phyloP scores from a whole-genome alignment of 2,797 vertebrate species.

The Argyrosomus regius region DNA sequence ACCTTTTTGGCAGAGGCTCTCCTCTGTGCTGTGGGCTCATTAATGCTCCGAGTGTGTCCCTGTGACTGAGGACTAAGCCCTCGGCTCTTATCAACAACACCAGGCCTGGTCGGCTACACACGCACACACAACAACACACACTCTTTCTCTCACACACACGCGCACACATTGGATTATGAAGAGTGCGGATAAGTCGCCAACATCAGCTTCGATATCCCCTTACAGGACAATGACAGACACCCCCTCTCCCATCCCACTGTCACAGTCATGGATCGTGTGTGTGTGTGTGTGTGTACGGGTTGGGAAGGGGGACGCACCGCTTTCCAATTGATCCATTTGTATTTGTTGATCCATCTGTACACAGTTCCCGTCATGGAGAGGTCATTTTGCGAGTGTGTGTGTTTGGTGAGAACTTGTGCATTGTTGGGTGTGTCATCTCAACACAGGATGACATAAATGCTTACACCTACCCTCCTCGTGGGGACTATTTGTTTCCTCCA shows the following conservation, averaged over 20 bases:
- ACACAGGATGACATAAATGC: constrained; percentile 50
- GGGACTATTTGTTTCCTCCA: constrained; percentile 43
- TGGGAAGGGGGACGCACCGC: constrained; percentile 23
- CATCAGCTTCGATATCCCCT: constrained; percentile 77
- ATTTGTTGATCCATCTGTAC: constrained; percentile 66
- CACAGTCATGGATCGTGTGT: constrained; percentile 56
- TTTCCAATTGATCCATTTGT: constrained; percentile 64
- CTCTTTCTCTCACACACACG: constrained; percentile 21
- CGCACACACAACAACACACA: constrained; percentile 44
- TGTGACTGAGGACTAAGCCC: constrained; percentile 80
- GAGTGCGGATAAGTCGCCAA: constrained; percentile 77
- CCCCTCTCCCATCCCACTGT: constrained; percentile 53
- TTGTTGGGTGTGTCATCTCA: constrained; percentile 37
- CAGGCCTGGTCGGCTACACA: constrained; percentile 70
- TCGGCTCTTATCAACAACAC: constrained; percentile 83
- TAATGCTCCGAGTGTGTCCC: constrained; percentile 81
- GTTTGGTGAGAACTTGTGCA: constrained; percentile 37
- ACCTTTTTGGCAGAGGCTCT: constrained; percentile 77
- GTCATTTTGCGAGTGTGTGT: constrained; percentile 45
- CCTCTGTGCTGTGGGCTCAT: constrained; percentile 79
- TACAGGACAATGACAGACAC: constrained; percentile 76
- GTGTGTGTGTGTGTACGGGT: constrained; percentile 29
- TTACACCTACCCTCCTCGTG: constrained; percentile 37
- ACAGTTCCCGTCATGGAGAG: constrained; percentile 49
- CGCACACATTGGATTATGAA: constrained; percentile 75